phyloP scores from a whole-genome alignment of 2,797 vertebrate genomes.

The Periophthalmus magnuspinnatus region DNA sequence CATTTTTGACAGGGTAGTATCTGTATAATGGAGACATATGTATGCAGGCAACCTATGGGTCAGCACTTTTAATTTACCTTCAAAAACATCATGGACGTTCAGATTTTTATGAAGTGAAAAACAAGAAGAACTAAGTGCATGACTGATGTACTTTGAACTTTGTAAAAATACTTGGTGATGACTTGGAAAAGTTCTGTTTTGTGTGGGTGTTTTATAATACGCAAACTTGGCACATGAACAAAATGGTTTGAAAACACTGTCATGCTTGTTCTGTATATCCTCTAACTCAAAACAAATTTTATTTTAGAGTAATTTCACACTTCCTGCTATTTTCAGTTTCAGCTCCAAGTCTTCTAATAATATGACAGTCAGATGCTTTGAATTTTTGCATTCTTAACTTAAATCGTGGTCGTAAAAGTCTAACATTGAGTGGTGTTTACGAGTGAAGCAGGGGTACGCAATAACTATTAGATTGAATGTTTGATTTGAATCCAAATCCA shows the following conservation, averaged over 20 bases:
- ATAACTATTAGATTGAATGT: neutral
- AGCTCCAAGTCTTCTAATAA: too few relatives aligned
- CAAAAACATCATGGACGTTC: neutral
- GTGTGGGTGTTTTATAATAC: neutral
- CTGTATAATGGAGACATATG: slow-evolving; percentile 13
- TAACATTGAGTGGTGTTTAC: neutral
- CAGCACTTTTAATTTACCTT: neutral
- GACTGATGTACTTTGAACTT: neutral
- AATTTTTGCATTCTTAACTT: neutral
- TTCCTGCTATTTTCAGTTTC: too few relatives aligned
- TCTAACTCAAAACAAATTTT: too few relatives aligned
- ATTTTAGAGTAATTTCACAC: too few relatives aligned
- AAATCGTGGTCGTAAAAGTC: too few relatives aligned
- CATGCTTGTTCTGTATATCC: neutral
- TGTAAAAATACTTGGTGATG: neutral
- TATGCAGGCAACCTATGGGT: neutral
- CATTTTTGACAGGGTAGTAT: neutral
- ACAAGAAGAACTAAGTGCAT: neutral
- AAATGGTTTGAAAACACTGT: neutral
- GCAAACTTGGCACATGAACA: neutral
- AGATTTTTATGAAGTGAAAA: neutral
- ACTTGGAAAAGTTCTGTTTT: neutral
- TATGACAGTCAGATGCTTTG: neutral
- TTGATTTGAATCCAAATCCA: neutral
- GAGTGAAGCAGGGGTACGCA: neutral